phyloP scores from a whole-genome alignment of 2,888 invertebrate species.

The Cordylochernes scorpioides region DNA sequence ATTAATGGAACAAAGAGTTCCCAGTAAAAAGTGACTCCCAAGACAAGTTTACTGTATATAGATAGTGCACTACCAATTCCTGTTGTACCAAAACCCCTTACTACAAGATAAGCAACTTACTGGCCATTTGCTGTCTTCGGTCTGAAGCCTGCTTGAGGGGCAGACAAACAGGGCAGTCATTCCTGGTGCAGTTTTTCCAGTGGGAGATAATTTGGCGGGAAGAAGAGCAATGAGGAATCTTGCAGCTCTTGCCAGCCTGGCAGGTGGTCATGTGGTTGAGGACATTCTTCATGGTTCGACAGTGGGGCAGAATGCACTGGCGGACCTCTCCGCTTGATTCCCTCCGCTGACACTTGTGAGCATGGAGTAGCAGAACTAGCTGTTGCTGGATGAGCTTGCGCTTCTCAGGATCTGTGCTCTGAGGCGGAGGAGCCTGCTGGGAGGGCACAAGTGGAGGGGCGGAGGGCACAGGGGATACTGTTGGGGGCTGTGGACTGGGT shows the following conservation, averaged over 20 bases:
- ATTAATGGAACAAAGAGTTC: no score
- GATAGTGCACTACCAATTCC: no score
- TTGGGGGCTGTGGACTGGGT: no score
- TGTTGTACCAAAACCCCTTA: no score
- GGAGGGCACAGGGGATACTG: slow-evolving; percentile 6
- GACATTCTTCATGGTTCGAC: slow-evolving; percentile 96
- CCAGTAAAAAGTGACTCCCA: no score
- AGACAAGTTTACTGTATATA: no score
- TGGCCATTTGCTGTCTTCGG: slow-evolving; percentile 13
- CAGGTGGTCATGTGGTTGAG: slow-evolving; percentile 94
- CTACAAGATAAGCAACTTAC: no score
- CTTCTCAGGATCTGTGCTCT: slow-evolving; percentile 82
- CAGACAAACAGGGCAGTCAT: slow-evolving; percentile 90
- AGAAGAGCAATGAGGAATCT: slow-evolving; percentile 87
- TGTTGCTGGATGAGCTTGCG: slow-evolving; percentile 95
- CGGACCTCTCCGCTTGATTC: slow-evolving; percentile 28
- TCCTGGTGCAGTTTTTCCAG: slow-evolving; percentile 88
- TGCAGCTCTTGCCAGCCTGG: slow-evolving; percentile 64
- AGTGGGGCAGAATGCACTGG: slow-evolving; percentile 74
- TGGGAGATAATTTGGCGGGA: slow-evolving; percentile 95
- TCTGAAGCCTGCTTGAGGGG: slow-evolving; percentile 63
- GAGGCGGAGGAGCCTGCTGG: slow-evolving; percentile 12
- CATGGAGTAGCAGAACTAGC: slow-evolving; percentile 77
- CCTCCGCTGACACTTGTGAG: slow-evolving; percentile 89
- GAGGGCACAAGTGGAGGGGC: no score